Evolutionary conservation across 2,797 vertebrate species (phyloP).

Genomic region (Halcyon smyrnensis): DNA sequence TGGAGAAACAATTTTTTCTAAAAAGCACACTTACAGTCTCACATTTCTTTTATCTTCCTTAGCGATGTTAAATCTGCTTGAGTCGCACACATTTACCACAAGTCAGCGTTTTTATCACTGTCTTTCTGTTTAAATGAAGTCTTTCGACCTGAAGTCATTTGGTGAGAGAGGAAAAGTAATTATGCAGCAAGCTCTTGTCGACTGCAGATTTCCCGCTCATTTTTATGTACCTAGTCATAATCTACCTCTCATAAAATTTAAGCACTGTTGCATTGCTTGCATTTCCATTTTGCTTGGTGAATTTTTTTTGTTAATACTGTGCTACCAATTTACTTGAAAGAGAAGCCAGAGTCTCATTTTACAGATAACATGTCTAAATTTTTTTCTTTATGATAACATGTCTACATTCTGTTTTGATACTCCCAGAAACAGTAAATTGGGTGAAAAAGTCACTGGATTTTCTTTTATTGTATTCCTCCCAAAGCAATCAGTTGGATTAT

Average conservation of each 20-base stretch:
- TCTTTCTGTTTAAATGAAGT: conserved; percentile 68
- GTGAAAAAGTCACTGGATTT: conserved; percentile 37
- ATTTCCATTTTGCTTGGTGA: conserved; percentile 69
- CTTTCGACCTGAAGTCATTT: conserved; percentile 59
- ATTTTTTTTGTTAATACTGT: conserved; percentile 23
- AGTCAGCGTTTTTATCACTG: conserved; percentile 70
- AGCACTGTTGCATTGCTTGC: conserved; percentile 70
- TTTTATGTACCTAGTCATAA: conserved; percentile 76
- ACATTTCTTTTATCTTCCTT: not conserved
- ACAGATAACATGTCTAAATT: not conserved
- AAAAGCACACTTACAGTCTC: not conserved
- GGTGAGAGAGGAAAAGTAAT: conserved; percentile 57
- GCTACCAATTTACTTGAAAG: conserved; percentile 67
- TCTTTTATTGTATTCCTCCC: conserved; percentile 35
- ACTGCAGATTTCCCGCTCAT: conserved; percentile 57
- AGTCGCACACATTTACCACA: not conserved
- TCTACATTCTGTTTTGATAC: conserved; percentile 13
- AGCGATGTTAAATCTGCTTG: not conserved
- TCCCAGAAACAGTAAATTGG: conserved; percentile 39
- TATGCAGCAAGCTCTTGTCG: conserved; percentile 58
- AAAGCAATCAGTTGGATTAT: conserved; percentile 41
- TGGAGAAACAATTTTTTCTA: not conserved
- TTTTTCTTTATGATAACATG: conserved; percentile 19
- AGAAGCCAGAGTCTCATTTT: conserved; percentile 22
- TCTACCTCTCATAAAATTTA: conserved; percentile 73